Base-by-base conservation (phyloP, 2,113 vertebrate species). In the Nothobranchius furzeri region DNA sequence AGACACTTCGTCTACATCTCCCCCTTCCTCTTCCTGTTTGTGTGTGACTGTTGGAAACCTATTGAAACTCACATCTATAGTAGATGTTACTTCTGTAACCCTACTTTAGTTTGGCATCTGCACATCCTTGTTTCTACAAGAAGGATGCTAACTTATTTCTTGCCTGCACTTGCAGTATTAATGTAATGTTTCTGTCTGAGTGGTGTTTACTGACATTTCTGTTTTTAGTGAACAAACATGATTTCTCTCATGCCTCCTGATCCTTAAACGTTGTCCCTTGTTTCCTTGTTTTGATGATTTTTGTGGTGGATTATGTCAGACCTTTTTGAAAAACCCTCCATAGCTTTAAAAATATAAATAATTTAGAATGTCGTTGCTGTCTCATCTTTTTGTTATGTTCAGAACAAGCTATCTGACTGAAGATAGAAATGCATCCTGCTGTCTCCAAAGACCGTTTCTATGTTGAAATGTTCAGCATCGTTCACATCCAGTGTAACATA, bases 11-110 rank as follows among this genome's bases (percentile, higher is more conserved):
- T 5, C 35, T 7, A 54, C 53, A 60, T 25, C 75, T 52, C 58
- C 75, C 13, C 60, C 12, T 76, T 68, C 50, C 77, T 66, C 68
- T 71, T 58, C 75, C 46, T 12, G 52, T 83, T 43, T 83, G 83
- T 90, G 74, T 86, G 81, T n/a, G 7, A 56, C 65, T 85, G 70
- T 50, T 78, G 59, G 57, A 76, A 40, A 40, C 6, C 37, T 75
- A 20, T 20, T 20, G 20, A 30, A 30, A 54, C 62, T 71, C 78
- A 78, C 76, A 69, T 74, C 75, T 42, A 47, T 56, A 61, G 49
- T 77, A 55, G 45, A 55, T 37, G 54, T 72, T 58, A 75, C 20
- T 43, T 61, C n/a, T 61, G 53, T 67, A 62, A 57, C 54, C 51
- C 30, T 36, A 62, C 62, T 20, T 47, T 60, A 20, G 46, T 68